These are phyloP conservation scores for Drosophila peninsularis DNA, from an alignment of 2,888 invertebrate species.

Conservation along the genomic window DNA sequence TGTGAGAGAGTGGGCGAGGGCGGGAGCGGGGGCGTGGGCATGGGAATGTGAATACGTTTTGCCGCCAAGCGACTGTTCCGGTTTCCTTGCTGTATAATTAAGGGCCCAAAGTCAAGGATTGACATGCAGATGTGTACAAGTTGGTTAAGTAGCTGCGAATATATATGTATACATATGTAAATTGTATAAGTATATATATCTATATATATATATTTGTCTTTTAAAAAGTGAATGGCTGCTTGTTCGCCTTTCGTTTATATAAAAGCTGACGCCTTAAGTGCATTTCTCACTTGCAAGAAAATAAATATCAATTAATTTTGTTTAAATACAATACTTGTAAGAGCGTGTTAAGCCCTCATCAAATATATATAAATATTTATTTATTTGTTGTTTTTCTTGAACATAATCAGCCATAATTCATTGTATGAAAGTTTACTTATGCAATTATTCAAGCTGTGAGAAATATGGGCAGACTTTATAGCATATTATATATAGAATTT, in stretches of 20 bases:
- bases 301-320: slow-evolving; percentile 12
- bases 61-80: slow-evolving; percentile 52
- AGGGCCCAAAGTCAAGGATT: slow-evolving; percentile 68
- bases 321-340: not conserved
- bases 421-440: not conserved
- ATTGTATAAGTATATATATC: not conserved
- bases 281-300: not conserved
- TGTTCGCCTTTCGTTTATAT: slow-evolving; percentile 13
- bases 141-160: slow-evolving; percentile 41
- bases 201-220: not conserved
- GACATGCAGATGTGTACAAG: slow-evolving; percentile 40
- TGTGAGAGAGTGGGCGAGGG: slow-evolving; percentile 15
- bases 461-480: not conserved
- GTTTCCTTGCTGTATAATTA: slow-evolving; percentile 63
- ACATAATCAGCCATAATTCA: not conserved
- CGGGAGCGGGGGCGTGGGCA: slow-evolving; percentile 12
- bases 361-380: not conserved
- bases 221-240: slow-evolving; percentile 32
- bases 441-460: not conserved
- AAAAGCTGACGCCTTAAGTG: slow-evolving; percentile 3
- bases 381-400: not conserved
- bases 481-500: not conserved
- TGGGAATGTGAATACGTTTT: slow-evolving; percentile 23
- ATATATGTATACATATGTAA: not conserved
- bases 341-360: no score